Conservation (phyloP, 2,113 vertebrate species). For the Oryctolagus cuniculus region mOryCun1.1 NC_091435.1:70509501-70510000, state of each 20-base stretch:
- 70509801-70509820: constrained; percentile 28
- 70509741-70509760: constrained; percentile 33
- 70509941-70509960: no score
- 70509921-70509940: constrained; percentile 11
- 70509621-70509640: constrained; percentile 60
- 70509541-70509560: constrained; percentile 71
- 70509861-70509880: constrained; percentile 63
- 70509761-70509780: constrained; percentile 42
- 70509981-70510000: no score
- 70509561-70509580: constrained; percentile 77
- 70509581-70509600: constrained; percentile 68
- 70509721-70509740: background rate
- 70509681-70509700: constrained; percentile 51
- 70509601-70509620: constrained; percentile 66
- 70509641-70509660: constrained; percentile 35
- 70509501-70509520: constrained; percentile 78
- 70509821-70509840: constrained; percentile 55
- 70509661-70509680: constrained; percentile 58
- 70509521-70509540: constrained; percentile 80
- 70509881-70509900: constrained; percentile 12
- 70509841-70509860: constrained; percentile 50
- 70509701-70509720: constrained; percentile 64
- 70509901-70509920: constrained; percentile 50
- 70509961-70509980: no score
- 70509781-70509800: constrained; percentile 37